Evolutionary conservation across 2,797 vertebrate genomes (phyloP).

Genomic region (Ctenosaura bakeri): DNA sequence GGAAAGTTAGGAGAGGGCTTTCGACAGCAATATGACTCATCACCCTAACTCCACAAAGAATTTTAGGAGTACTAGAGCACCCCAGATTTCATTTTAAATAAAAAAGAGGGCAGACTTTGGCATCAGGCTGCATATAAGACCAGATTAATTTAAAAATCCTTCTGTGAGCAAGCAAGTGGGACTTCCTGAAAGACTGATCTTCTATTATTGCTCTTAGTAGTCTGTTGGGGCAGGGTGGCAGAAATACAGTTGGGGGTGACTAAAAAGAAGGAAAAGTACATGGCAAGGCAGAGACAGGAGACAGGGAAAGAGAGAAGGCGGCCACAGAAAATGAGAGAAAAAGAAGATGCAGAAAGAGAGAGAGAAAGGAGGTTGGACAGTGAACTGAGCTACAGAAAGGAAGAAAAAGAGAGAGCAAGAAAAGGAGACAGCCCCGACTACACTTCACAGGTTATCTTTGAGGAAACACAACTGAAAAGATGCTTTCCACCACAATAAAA

Average conservation of each 20-base stretch:
- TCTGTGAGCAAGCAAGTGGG: neutral
- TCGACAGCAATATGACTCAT: too few relatives aligned
- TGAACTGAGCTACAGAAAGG: neutral
- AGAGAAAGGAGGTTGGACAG: too few relatives aligned
- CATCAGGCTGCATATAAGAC: too few relatives aligned
- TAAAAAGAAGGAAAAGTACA: neutral
- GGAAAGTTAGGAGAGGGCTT: neutral
- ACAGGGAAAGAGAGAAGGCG: neutral
- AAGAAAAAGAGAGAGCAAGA: neutral
- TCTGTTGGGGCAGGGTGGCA: neutral
- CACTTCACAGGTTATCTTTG: too few relatives aligned
- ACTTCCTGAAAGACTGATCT: too few relatives aligned
- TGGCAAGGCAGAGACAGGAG: neutral
- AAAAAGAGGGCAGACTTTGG: too few relatives aligned
- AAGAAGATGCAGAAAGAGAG: neutral
- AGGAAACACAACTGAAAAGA: neutral
- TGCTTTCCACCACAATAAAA: neutral
- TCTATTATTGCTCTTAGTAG: neutral
- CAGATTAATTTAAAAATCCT: neutral
- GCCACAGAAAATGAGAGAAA: neutral
- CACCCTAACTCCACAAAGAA: neutral
- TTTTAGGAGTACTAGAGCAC: neutral
- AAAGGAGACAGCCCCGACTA: neutral
- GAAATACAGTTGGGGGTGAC: neutral
- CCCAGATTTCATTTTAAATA: neutral